Percentiles rank a stretch among this genome's conserved stretches.
These are phyloP conservation scores for Lamellibrachia satsuma DNA, from an alignment of 2,888 invertebrate species.

Conservation along the genomic window DNA sequence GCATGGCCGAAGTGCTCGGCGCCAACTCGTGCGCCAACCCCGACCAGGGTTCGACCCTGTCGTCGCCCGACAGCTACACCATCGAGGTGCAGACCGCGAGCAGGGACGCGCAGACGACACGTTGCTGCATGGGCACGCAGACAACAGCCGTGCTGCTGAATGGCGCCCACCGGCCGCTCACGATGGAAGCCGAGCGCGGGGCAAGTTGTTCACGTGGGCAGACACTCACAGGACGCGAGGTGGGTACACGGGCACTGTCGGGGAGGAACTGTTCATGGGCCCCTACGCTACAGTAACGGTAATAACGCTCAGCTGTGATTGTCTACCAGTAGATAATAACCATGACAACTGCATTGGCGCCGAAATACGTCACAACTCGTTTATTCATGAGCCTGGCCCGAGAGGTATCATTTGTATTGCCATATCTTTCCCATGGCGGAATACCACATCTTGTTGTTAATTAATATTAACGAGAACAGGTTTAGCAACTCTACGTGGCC, in stretches of 20 bases:
- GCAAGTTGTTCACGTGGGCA: neutral
- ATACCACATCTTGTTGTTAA: too few relatives aligned
- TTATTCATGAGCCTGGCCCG: too few relatives aligned
- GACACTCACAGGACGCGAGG: neutral
- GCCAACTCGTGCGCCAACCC: neutral
- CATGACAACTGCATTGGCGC: neutral
- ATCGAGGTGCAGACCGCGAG: neutral
- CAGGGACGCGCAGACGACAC: neutral
- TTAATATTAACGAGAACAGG: too few relatives aligned
- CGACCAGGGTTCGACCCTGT: neutral
- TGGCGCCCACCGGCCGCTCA: neutral
- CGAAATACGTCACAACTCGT: neutral
- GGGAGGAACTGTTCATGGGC: neutral
- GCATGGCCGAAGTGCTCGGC: constrained; percentile 10
- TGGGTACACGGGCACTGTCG: neutral
- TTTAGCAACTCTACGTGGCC: too few relatives aligned
- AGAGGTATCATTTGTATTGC: too few relatives aligned
- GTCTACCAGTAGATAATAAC: neutral
- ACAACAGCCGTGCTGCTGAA: neutral
- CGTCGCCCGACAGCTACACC: neutral
- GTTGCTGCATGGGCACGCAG: neutral
- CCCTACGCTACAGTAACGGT: neutral
- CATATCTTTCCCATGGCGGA: too few relatives aligned
- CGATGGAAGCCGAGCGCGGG: neutral
- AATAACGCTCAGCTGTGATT: too few relatives aligned